Evolutionary conservation across 1,140 invertebrate genomes (phyloP).

Genomic region (Heliothis virescens): DNA sequence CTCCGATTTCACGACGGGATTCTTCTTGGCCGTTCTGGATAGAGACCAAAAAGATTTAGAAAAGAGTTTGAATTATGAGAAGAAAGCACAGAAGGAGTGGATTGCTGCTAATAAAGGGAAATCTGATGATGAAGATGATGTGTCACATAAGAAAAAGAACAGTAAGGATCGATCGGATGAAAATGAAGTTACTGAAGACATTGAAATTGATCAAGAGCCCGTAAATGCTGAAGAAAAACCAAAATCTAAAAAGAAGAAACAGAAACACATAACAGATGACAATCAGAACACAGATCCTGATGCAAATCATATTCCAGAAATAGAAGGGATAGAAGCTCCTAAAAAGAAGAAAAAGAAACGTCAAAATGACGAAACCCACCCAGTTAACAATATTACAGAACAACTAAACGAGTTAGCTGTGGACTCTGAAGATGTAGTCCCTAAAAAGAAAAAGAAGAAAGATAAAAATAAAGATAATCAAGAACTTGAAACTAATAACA

Average conservation of each 20-base stretch:
- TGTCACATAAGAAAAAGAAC: neutral
- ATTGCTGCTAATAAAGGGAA: neutral
- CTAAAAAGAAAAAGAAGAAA: conserved; percentile 53
- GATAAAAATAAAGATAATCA: conserved; percentile 46
- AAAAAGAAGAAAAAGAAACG: conserved; percentile 58
- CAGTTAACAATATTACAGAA: conserved; percentile 10
- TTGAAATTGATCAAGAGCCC: neutral
- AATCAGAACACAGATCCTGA: conserved; percentile 28
- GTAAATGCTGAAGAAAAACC: neutral
- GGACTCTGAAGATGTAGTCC: conserved; percentile 27
- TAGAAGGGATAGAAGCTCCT: neutral
- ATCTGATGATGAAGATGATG: neutral
- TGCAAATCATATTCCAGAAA: neutral
- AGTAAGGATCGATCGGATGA: neutral
- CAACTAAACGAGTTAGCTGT: conserved; percentile 47
- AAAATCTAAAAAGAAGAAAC: conserved; percentile 51
- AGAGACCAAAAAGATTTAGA: conserved; percentile 79
- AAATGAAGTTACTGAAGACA: neutral
- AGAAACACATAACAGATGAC: conserved; percentile 11
- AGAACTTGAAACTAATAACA: conserved; percentile 8
- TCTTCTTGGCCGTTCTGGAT: conserved; percentile 97
- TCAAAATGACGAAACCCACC: conserved; percentile 39
- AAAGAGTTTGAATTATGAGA: conserved; percentile 50
- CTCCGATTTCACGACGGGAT: conserved; percentile 94
- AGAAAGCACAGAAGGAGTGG: conserved; percentile 12